Base-by-base conservation (phyloP, 2,113 vertebrate species). In the Apteryx owenii region DNA sequence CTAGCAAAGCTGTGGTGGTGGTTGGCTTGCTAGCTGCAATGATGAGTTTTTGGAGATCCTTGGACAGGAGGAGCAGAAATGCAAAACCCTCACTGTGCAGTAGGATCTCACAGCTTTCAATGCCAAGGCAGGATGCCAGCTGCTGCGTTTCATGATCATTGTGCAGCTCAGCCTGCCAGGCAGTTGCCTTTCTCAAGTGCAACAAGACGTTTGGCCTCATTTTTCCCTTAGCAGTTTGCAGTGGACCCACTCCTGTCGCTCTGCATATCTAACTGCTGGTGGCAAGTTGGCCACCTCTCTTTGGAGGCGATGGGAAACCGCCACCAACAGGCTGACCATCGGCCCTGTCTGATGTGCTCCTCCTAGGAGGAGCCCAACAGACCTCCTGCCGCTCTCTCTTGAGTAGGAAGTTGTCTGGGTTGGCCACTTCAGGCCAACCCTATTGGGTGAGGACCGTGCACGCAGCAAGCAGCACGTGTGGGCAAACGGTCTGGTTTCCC, bases 351-450 rank as follows among this genome's bases (percentile, higher is more conserved):
- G 33, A 18, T 40, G 44, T 66, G 71, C 33, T 80, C 8, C 71
- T n/a, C 25, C 22, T 12, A 5, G 64, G 64, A 33, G 14, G 53
- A 88, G 48, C 85, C 42, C 75, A 9, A 0, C 0, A 5, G 14
- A 15, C 20, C 53, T 81, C 48, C 51, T 1, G 0, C 56, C 50
- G 1, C 64, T 14, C 17, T 69, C 68, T 33, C 33, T 6, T 18
- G 50, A 17, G 60, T 3, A 36, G 62, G 4, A 20, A 31, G 26
- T 0, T 0, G 4, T 21, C 46, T 71, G 66, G 23, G 10, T 6
- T 89, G 61, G 7, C 18, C 14, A 3, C 0, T 0, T 50, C 38
- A 69, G 81, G 40, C 72, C 22, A 3, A 48, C 46, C 18, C 0
- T 0, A 19, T 9, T 58, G 53, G 31, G 44, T 29, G 48, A 58